Conservation (phyloP, 2,797 vertebrate species). For the Spinus pinus region DNA sequence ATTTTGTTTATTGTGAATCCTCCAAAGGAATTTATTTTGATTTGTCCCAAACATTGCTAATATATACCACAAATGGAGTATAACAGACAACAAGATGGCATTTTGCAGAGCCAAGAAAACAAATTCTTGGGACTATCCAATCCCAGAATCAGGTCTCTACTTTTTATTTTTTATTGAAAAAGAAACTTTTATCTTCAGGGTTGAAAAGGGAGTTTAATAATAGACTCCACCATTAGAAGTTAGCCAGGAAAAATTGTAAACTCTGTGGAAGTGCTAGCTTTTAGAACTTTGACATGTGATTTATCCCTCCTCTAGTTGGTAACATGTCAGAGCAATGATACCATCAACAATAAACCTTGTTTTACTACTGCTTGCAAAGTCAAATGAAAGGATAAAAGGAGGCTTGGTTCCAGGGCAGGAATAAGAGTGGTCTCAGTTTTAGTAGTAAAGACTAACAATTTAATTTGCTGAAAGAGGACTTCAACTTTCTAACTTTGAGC, state of each 20-base stretch:
- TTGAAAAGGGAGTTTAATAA: background rate
- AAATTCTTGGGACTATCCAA: background rate
- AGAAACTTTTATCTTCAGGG: background rate
- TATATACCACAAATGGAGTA: background rate
- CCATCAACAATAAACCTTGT: background rate
- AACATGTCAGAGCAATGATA: background rate
- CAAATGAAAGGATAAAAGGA: background rate
- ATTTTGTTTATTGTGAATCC: background rate
- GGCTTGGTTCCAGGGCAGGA: background rate
- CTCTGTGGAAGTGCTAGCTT: background rate
- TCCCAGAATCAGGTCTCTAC: background rate
- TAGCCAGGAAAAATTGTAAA: background rate
- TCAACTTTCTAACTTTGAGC: rapidly evolving
- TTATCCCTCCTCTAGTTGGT: background rate
- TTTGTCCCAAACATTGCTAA: background rate
- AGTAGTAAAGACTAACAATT: background rate
- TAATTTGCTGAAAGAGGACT: background rate
- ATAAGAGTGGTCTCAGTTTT: background rate
- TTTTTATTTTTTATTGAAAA: background rate
- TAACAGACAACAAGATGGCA: background rate
- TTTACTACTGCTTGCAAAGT: background rate
- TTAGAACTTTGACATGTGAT: background rate
- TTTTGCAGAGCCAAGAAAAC: background rate
- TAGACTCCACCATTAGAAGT: background rate
- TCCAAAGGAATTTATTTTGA: background rate